A percentile compares a stretch with the other conserved stretches of the same genome.
These are phyloP conservation scores for Drosophila ironensis DNA, from an alignment of 1,140 invertebrate species.

Conservation along the genomic window DNA sequence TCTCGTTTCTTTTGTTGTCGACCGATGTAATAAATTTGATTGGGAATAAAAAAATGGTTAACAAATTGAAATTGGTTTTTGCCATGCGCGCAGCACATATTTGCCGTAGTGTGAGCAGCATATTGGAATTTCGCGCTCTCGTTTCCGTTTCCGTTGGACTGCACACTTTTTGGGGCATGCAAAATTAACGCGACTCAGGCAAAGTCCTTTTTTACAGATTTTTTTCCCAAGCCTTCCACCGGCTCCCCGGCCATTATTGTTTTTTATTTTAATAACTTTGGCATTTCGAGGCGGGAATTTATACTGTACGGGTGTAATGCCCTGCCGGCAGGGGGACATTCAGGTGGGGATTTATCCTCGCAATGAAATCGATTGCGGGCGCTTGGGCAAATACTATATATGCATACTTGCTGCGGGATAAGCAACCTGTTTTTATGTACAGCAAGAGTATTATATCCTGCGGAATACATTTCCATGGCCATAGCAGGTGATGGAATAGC, in stretches of 20 bases:
- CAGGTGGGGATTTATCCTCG: slow-evolving; percentile 4
- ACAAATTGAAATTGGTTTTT: slow-evolving; percentile 73
- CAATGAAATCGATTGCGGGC: slow-evolving; percentile 5
- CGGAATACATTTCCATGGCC: too few relatives aligned
- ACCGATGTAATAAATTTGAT: slow-evolving; percentile 75
- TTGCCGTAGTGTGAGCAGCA: slow-evolving; percentile 26
- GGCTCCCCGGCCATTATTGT: slow-evolving; percentile 12
- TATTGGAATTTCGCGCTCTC: slow-evolving; percentile 61
- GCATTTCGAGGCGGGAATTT: slow-evolving; percentile 3
- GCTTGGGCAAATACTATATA: background rate
- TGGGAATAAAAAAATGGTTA: slow-evolving; percentile 65
- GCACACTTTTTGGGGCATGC: slow-evolving; percentile 44
- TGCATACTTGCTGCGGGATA: too few relatives aligned
- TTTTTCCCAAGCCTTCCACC: background rate
- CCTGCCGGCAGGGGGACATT: background rate
- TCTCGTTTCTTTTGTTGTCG: slow-evolving; percentile 23
- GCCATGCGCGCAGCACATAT: slow-evolving; percentile 1
- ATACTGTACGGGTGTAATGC: slow-evolving; percentile 16
- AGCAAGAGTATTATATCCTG: too few relatives aligned
- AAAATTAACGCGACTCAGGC: slow-evolving; percentile 41
- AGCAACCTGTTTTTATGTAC: too few relatives aligned
- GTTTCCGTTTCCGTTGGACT: slow-evolving; percentile 51
- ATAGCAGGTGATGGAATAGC: too few relatives aligned
- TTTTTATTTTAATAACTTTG: slow-evolving; percentile 23
- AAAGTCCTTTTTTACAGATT: background rate